These are phyloP conservation scores for Cheilosia urbana DNA, from an alignment of 2,888 invertebrate genomes.

Conservation along the genomic window DNA sequence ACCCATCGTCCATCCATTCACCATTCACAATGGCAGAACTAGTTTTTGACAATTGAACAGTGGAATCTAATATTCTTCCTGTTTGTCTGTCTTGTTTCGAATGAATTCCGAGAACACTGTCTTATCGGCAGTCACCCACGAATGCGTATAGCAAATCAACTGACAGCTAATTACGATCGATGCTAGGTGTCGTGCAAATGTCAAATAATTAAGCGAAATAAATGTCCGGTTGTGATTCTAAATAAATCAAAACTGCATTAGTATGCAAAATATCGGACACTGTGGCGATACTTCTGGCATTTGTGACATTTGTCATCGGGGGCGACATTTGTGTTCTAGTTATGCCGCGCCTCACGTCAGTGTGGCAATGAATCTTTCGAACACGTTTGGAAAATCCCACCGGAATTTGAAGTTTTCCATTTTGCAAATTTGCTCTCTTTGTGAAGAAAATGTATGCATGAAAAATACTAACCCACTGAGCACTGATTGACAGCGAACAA, in stretches of 20 bases:
- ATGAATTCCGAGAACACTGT: not conserved
- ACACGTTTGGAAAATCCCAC: conserved; percentile 64
- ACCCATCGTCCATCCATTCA: not conserved
- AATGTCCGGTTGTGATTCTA: conserved; percentile 48
- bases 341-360: conserved; percentile 18
- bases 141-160: conserved; percentile 11
- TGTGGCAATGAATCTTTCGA: conserved; percentile 36
- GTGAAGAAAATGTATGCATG: conserved; percentile 30
- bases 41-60: conserved; percentile 9
- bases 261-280: conserved; percentile 50
- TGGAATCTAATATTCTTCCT: conserved; percentile 41
- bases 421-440: conserved; percentile 12
- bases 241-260: conserved; percentile 63
- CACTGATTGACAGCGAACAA: conserved; percentile 48
- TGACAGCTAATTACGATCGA: conserved; percentile 9
- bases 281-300: conserved; percentile 38
- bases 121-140: not conserved
- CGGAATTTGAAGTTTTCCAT: conserved; percentile 59
- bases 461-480: conserved; percentile 43
- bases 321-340: conserved; percentile 55
- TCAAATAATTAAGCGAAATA: conserved; percentile 32
- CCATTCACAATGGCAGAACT: conserved; percentile 10
- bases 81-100: conserved; percentile 18
- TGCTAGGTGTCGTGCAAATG: conserved; percentile 1
- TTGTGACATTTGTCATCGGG: conserved; percentile 36